These are phyloP conservation scores for Platygyra sinensis DNA, from an alignment of 64 coral and sea anemone species.

Conservation along the genomic window DNA sequence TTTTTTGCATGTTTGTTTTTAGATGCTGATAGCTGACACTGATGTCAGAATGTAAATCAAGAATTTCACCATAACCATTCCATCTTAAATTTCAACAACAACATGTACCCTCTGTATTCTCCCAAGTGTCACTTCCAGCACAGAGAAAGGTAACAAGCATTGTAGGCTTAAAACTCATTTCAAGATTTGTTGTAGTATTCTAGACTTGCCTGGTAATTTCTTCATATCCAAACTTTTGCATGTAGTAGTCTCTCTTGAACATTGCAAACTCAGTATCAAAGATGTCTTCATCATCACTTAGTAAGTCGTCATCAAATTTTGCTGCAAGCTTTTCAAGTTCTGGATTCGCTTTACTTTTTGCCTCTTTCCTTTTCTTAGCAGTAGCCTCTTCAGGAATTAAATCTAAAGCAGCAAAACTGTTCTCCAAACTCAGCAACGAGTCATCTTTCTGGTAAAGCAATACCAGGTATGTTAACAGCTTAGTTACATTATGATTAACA, in stretches of 20 bases:
- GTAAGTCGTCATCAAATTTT: conserved; percentile 57
- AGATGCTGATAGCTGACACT: too few species aligned
- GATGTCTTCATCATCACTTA: conserved; percentile 59
- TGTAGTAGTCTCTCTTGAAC: conserved; percentile 90
- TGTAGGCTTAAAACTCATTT: too few species aligned
- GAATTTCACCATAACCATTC: too few species aligned
- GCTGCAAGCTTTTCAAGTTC: conserved; percentile 63
- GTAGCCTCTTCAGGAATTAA: conserved; percentile 29
- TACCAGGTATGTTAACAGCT: not conserved
- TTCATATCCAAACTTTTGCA: conserved; percentile 88
- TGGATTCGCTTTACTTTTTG: conserved; percentile 22
- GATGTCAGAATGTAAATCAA: too few species aligned
- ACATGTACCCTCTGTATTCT: too few species aligned
- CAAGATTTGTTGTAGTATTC: too few species aligned
- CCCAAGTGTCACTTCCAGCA: too few species aligned
- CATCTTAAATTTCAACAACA: too few species aligned
- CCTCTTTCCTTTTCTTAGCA: conserved; percentile 14
- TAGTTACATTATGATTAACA: too few species aligned
- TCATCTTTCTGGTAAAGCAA: conserved; percentile 26
- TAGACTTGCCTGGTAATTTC: conserved; percentile 60
- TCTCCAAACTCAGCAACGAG: conserved; percentile 29
- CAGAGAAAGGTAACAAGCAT: too few species aligned
- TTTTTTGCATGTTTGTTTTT: too few species aligned
- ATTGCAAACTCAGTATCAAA: conserved; percentile 96
- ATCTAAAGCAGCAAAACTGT: conserved; percentile 63